Evolutionary conservation across 2,113 vertebrate genomes (phyloP).

Genomic region (Rhea americana): DNA sequence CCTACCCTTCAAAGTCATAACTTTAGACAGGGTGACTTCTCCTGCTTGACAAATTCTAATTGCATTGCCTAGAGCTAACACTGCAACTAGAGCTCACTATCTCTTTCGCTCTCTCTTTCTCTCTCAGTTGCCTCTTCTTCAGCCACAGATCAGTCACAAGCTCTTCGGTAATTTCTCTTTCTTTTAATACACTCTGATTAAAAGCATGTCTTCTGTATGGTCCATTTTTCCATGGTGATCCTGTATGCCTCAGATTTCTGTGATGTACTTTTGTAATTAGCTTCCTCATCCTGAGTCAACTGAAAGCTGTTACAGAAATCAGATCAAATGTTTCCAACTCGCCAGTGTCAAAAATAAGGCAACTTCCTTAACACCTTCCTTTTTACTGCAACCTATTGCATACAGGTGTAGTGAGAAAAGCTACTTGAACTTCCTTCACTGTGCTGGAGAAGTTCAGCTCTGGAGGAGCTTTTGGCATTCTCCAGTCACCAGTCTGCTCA

Average conservation of each 20-base stretch:
- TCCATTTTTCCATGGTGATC: background rate
- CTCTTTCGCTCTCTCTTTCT: background rate
- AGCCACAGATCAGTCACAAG: slow-evolving; percentile 20
- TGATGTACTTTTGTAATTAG: background rate
- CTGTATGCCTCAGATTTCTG: background rate
- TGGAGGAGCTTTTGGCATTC: background rate
- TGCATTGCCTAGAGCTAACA: background rate
- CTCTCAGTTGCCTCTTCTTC: background rate
- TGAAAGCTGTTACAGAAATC: background rate
- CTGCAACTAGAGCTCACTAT: background rate
- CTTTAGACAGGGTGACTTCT: background rate
- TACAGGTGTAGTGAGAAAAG: background rate
- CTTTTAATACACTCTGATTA: slow-evolving; percentile 43
- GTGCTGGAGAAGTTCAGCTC: background rate
- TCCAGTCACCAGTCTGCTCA: background rate
- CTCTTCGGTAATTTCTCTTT: slow-evolving; percentile 15
- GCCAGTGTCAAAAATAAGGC: background rate
- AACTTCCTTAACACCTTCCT: background rate
- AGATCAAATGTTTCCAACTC: slow-evolving; percentile 37
- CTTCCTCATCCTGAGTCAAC: background rate
- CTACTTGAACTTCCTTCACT: background rate
- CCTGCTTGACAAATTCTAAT: slow-evolving; percentile 21
- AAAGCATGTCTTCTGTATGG: slow-evolving; percentile 10
- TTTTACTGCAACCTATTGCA: background rate
- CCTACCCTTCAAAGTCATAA: slow-evolving; percentile 29